These are phyloP conservation scores for Toxotes chatareus DNA, from an alignment of 2,113 vertebrate genomes.

Conservation along the genomic window DNA sequence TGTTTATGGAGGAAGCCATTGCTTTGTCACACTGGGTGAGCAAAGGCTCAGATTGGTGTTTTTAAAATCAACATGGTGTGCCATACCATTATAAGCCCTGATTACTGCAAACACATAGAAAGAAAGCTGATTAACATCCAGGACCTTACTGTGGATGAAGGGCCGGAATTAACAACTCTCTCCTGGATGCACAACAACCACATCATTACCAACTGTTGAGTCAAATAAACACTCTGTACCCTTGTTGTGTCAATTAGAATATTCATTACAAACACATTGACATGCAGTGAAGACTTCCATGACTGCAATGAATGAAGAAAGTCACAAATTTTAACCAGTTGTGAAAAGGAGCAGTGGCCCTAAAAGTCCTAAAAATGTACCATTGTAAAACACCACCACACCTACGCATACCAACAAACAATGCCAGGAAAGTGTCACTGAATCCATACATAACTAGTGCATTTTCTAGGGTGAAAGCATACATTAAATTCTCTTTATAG, in stretches of 20 bases:
- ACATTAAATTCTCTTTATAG: constrained; percentile 34
- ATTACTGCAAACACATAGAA: constrained; percentile 18
- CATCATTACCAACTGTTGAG: background rate
- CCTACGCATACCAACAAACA: constrained; percentile 35
- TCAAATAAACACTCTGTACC: background rate
- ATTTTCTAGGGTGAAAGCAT: constrained; percentile 53
- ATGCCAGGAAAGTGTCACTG: constrained; percentile 28
- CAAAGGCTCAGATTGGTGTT: constrained; percentile 24
- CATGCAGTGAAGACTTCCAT: background rate
- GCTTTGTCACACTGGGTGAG: background rate
- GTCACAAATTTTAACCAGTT: background rate
- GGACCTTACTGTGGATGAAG: constrained; percentile 9
- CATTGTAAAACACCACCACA: background rate
- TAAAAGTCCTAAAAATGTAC: background rate
- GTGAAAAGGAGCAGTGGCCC: background rate
- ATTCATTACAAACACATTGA: background rate
- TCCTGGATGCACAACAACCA: background rate
- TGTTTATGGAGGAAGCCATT: background rate
- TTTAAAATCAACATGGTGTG: constrained; percentile 27
- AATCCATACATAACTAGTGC: constrained; percentile 19
- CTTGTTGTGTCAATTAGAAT: background rate
- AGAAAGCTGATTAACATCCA: constrained; percentile 51
- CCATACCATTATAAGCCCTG: background rate
- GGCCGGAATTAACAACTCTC: constrained; percentile 14
- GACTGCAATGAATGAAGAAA: background rate